Percentiles rank a stretch among this genome's conserved stretches.
Conservation (phyloP, 2,888 invertebrate species). For the Sylvicola cinctus region DNA sequence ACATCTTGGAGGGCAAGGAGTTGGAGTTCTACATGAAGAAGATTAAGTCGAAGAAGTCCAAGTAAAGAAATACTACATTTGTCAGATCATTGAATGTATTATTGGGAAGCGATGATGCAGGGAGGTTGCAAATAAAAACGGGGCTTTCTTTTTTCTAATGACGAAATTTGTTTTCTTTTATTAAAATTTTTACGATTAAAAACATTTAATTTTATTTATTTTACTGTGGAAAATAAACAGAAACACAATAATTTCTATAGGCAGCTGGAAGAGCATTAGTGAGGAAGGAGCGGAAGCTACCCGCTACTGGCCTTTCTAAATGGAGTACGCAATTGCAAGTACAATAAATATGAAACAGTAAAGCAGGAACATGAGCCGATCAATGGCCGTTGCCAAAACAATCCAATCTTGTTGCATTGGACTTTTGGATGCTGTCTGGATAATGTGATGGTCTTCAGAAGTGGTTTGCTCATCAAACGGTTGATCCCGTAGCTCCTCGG, state of each 20-base stretch:
- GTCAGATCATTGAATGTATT: too few species aligned
- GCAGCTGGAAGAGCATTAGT: too few species aligned
- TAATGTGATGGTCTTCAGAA: conserved; percentile 15
- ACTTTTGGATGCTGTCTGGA: conserved; percentile 8
- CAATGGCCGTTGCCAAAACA: conserved; percentile 38
- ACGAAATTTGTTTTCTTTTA: too few species aligned
- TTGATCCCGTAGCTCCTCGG: conserved; percentile 26
- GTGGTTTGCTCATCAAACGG: conserved; percentile 21
- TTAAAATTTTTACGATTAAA: too few species aligned
- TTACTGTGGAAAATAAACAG: too few species aligned
- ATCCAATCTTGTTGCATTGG: conserved; percentile 37
- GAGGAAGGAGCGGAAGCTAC: too few species aligned
- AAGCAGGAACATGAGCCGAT: conserved; percentile 34
- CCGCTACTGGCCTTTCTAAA: conserved; percentile 11
- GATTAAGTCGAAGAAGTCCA: conserved; percentile 93
- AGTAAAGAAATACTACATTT: conserved; percentile 32
- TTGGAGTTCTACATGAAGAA: conserved; percentile 97
- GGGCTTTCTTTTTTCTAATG: too few species aligned
- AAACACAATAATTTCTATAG: too few species aligned
- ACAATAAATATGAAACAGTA: conserved; percentile 33
- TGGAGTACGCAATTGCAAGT: conserved; percentile 28
- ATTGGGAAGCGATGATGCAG: too few species aligned
- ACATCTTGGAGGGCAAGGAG: conserved; percentile 97
- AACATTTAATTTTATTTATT: too few species aligned
- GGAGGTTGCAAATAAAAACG: too few species aligned